phyloP scores from a whole-genome alignment of 1,140 invertebrate genomes.

The Anoplophora glabripennis region DNA sequence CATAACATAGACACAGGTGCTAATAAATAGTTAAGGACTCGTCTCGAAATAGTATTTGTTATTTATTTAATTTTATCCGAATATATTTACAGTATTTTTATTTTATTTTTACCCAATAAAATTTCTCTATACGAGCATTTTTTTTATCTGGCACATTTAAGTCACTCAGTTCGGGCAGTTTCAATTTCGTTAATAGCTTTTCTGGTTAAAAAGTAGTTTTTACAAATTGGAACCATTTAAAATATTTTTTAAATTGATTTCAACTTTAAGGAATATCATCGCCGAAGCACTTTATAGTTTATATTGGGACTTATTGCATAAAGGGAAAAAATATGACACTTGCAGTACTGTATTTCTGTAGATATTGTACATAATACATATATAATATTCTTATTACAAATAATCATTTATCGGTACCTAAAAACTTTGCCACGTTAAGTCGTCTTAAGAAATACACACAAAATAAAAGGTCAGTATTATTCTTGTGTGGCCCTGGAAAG shows the following conservation, averaged over 20 bases:
- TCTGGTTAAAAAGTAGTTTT: too few species aligned
- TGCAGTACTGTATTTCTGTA: constrained; percentile 24
- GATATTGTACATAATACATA: constrained; percentile 32
- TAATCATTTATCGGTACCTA: constrained; percentile 30
- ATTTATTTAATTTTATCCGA: constrained; percentile 1
- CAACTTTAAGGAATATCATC: too few species aligned
- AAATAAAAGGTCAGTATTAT: not conserved
- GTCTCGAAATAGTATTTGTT: not conserved
- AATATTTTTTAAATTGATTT: too few species aligned
- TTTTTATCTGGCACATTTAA: too few species aligned
- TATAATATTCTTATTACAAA: constrained; percentile 24
- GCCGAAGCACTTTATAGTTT: too few species aligned
- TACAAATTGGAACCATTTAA: too few species aligned
- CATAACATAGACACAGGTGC: constrained; percentile 24
- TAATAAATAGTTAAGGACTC: not conserved
- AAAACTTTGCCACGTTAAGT: constrained; percentile 27
- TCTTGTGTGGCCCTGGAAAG: too few species aligned
- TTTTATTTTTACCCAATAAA: not conserved
- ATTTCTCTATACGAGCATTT: not conserved
- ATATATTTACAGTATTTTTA: not conserved
- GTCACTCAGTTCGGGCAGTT: too few species aligned
- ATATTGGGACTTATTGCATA: not conserved
- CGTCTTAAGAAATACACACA: constrained; percentile 16
- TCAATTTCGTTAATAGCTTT: too few species aligned
- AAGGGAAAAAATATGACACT: not conserved